Evolutionary conservation across 35 echinoderm and acorn worm species (phyloP), one percentile per base, ranked within the genome.

Genomic region (Antedon bifida): DNA sequence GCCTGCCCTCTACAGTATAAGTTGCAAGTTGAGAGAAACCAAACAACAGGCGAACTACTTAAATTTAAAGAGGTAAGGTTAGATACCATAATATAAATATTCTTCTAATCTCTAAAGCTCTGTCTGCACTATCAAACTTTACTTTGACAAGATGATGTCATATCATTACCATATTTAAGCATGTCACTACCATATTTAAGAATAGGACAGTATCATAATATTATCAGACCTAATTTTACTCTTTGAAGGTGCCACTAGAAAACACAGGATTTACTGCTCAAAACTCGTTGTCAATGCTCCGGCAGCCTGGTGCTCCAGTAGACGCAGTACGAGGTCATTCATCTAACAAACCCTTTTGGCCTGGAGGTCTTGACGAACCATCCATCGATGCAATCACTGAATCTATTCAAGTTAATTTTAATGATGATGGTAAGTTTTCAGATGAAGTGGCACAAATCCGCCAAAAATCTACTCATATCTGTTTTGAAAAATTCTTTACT

Each of bases 301-400:
- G 95, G 7, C 95, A 92, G 46, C 95, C 95, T 32, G 95, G 95
- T n/a, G 90, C 95, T 32, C 88, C 85, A 0, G 82, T 85, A 39
- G 90, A 99, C 26, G 44, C 95, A 30, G 91, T 99, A 39, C 82
- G 91, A 73, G 95, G 95, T 4, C 92, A 83, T 42, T 93, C 91
- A 56, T 91, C 95, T 17, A 99, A 93, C 75, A 93, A 87, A 76
- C 95, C 95, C 33, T 99, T 99, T 78, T 85, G 84, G 88, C 95
- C 95, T 30, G 95, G 95, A n/a, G 95, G 95, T 0, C 85, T 99
- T 8, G 90, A 90, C 78, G 90, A 92, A 17, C 86, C 87, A 2
- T 56, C 82, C 0, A 34, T 81, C 9, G 85, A 83, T n/a, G 78
- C 36, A 23, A 80, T 80, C 34, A 34, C 31, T 23, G 36, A 34